phyloP scores from a whole-genome alignment of 1,140 invertebrate genomes.

The Bombus waltoni region DNA sequence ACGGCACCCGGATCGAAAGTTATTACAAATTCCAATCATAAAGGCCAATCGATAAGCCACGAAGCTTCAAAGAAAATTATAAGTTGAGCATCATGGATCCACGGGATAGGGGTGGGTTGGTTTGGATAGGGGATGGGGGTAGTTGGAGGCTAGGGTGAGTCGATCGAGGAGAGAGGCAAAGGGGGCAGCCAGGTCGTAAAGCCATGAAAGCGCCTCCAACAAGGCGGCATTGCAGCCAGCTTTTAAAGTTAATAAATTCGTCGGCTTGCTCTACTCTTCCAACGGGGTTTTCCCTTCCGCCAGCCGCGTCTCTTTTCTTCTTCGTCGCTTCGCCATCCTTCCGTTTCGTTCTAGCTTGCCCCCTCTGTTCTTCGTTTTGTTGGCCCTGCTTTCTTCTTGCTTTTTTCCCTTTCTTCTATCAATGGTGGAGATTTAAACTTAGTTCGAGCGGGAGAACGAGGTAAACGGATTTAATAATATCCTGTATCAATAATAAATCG shows the following conservation, averaged over 20 bases:
- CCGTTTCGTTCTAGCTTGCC: slow-evolving; percentile 16
- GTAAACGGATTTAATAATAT: slow-evolving; percentile 80
- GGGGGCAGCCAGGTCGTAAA: slow-evolving; percentile 60
- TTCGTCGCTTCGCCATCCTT: neutral
- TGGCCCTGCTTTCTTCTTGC: neutral
- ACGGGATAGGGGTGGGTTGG: slow-evolving; percentile 28
- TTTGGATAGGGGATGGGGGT: slow-evolving; percentile 11
- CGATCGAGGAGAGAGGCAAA: neutral
- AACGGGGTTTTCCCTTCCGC: slow-evolving; percentile 47
- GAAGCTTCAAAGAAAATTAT: slow-evolving; percentile 79
- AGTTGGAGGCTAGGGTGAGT: neutral
- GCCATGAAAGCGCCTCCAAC: slow-evolving; percentile 73
- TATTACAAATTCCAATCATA: slow-evolving; percentile 77
- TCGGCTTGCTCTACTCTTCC: slow-evolving; percentile 71
- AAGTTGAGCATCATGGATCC: slow-evolving; percentile 68
- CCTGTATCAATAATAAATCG: slow-evolving; percentile 79
- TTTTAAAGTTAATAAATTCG: slow-evolving; percentile 81
- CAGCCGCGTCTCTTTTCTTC: slow-evolving; percentile 40
- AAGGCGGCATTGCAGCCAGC: slow-evolving; percentile 70
- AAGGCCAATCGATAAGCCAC: slow-evolving; percentile 72
- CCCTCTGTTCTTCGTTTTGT: neutral
- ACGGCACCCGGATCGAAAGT: slow-evolving; percentile 69
- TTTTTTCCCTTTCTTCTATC: slow-evolving; percentile 61
- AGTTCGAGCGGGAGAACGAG: slow-evolving; percentile 72
- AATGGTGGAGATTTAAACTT: slow-evolving; percentile 73